Percentiles rank a stretch among this genome's conserved stretches.
Conservation (phyloP, 2,797 vertebrate species). For the Sebastes diaconus region DNA sequence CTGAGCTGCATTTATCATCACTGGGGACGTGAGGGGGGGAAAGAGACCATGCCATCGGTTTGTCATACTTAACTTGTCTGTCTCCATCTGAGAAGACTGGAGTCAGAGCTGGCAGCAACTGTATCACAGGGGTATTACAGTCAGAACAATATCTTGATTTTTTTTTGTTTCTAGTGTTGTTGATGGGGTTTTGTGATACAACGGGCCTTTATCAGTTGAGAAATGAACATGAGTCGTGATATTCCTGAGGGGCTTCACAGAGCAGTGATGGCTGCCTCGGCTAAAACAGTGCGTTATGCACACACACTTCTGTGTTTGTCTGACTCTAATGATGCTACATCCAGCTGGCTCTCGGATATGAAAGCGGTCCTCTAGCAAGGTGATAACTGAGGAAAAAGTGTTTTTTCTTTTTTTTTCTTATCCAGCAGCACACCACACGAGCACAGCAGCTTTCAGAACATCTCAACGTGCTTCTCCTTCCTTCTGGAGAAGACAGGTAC, state of each 20-base stretch:
- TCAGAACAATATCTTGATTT: constrained; percentile 25
- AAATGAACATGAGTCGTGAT: not conserved
- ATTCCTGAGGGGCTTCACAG: not conserved
- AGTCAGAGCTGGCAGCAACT: constrained; percentile 27
- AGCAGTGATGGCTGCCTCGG: not conserved
- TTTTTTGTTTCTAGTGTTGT: not conserved
- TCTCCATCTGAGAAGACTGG: constrained; percentile 54
- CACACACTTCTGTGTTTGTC: constrained; percentile 16
- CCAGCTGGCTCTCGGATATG: constrained; percentile 30
- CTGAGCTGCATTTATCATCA: constrained; percentile 70
- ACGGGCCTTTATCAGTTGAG: not conserved
- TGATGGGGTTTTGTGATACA: constrained; percentile 10
- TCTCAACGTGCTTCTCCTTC: constrained; percentile 27
- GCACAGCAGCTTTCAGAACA: constrained; percentile 27
- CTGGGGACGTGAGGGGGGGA: constrained; percentile 32
- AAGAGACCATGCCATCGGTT: constrained; percentile 61
- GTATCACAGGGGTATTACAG: constrained; percentile 34
- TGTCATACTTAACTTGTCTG: constrained; percentile 70
- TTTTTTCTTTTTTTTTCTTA: not conserved
- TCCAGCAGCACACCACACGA: constrained; percentile 18
- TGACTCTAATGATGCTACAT: constrained; percentile 28
- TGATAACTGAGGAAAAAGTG: constrained; percentile 14
- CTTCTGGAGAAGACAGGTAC: constrained; percentile 19
- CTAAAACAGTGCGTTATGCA: constrained; percentile 9
- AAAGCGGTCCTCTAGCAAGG: constrained; percentile 28